Evolutionary conservation across 2,888 invertebrate species (phyloP).

Genomic region (Euplagia quadripunctaria): DNA sequence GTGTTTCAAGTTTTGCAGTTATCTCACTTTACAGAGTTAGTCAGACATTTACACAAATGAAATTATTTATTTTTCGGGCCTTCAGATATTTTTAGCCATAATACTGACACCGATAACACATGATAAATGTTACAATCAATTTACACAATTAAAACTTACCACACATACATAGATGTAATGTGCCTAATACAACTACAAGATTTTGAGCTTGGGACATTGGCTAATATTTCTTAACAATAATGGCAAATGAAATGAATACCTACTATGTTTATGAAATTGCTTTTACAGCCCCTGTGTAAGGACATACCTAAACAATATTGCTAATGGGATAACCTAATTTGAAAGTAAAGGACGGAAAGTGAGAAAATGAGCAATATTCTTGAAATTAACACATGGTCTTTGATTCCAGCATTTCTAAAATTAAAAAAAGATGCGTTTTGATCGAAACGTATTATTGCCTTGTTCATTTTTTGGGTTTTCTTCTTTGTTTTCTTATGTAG

Average conservation of each 20-base stretch:
- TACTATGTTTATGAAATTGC: conserved; percentile 26
- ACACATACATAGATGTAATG: conserved; percentile 16
- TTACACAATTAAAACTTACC: conserved; percentile 24
- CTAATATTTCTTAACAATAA: conserved; percentile 46
- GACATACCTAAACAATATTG: conserved; percentile 58
- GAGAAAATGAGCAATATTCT: conserved; percentile 76
- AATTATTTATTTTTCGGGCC: neutral
- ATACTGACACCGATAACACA: neutral
- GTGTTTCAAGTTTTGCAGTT: neutral
- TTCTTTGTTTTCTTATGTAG: neutral
- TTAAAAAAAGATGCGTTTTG: neutral
- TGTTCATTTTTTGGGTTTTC: neutral
- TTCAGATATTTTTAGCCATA: neutral
- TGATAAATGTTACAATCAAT: neutral
- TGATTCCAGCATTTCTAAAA: conserved; percentile 16
- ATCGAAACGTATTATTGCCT: neutral
- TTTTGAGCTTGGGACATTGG: conserved; percentile 54
- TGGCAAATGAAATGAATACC: conserved; percentile 36
- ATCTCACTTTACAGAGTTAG: neutral
- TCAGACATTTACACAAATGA: neutral
- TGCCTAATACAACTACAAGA: conserved; percentile 49
- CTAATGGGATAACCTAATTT: conserved; percentile 45
- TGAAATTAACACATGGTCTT: conserved; percentile 30
- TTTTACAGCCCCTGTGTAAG: conserved; percentile 73
- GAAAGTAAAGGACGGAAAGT: conserved; percentile 78